Percentiles rank a stretch among this genome's conserved stretches.
Evolutionary conservation across 2,113 vertebrate species (phyloP).

Genomic region (Melanerpes formicivorus): DNA sequence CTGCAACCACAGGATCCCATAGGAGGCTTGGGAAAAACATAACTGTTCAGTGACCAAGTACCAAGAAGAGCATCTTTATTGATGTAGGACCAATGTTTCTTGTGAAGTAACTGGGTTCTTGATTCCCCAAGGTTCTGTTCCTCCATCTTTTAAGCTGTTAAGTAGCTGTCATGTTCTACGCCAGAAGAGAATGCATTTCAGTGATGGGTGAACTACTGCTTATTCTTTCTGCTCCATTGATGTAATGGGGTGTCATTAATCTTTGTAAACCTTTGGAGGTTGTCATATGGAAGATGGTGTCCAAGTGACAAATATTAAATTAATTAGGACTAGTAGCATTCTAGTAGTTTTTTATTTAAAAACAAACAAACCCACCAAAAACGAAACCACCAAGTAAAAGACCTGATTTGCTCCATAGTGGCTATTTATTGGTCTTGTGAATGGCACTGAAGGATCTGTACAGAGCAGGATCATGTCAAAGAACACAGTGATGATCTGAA

Average conservation of each 20-base stretch:
- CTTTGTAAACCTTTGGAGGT: constrained; percentile 43
- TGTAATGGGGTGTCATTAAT: constrained; percentile 25
- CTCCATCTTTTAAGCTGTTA: background rate
- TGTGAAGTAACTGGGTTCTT: background rate
- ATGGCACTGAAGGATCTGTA: background rate
- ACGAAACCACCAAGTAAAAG: background rate
- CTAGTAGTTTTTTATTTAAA: background rate
- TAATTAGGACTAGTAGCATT: constrained; percentile 27
- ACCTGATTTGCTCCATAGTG: background rate
- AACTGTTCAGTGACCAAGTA: background rate
- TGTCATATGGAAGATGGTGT: constrained; percentile 18
- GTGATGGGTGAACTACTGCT: constrained; percentile 10
- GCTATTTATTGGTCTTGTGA: background rate
- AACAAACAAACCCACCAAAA: too few relatives aligned
- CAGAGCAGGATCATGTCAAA: background rate
- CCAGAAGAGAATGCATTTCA: background rate
- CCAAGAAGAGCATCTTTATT: background rate
- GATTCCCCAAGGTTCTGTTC: background rate
- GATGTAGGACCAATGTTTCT: background rate
- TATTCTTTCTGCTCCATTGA: constrained; percentile 43
- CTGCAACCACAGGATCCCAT: background rate
- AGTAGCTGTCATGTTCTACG: background rate
- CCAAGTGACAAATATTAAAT: constrained; percentile 57
- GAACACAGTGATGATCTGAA: background rate
- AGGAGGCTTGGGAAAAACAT: background rate